Base-by-base conservation (phyloP, 1,140 invertebrate species). In the Brachionus manjavacas region DNA sequence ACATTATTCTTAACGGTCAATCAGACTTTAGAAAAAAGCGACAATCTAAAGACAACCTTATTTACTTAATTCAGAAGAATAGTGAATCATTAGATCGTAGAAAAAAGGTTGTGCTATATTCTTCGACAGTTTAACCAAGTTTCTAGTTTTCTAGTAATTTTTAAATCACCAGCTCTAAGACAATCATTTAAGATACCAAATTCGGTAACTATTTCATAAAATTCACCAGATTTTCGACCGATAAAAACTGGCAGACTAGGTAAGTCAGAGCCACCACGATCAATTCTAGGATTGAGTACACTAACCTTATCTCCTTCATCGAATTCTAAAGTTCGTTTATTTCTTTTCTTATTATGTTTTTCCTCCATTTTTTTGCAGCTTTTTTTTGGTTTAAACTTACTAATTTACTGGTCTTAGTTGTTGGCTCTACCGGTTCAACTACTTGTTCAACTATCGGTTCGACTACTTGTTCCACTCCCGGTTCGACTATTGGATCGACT, bases 331-430 rank as follows among this genome's bases (percentile, higher is more conserved):
- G 25, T 70, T 39, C 66, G 7, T 31, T 66, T 66, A 66, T 66
- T 66, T 66, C 28, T 66, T 3, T 39, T 31, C 31, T 70, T 70
- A 14, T 70, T 70, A 39, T 70, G 31, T 14, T 70, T 70, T 16
- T 70, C 66, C n/a, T 70, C 11, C n/a, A 70, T 70, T 70, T 70
- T 70, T 70, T 70, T 70, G 28, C 28, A 12, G 66, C 31, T 35
- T 35, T 31, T 35, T 39, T n/a, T 70, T 70, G 66, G 39, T 70
- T 70, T 11, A 43, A 43, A 43, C 41, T 43, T 43, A 28, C 28
- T 2, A 28, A 28, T 28, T 28, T 28, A 28, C 1, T 2, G 3
- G 28, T 28, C 28, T 28, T 28, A 28, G 28, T 28, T 28, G 28
- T 28, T 28, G 28, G 28, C 28, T 28, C 28, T 28, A 28, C 28